These are phyloP conservation scores for Thereva nobilitata DNA, from an alignment of 2,888 invertebrate genomes.

Conservation along the genomic window DNA sequence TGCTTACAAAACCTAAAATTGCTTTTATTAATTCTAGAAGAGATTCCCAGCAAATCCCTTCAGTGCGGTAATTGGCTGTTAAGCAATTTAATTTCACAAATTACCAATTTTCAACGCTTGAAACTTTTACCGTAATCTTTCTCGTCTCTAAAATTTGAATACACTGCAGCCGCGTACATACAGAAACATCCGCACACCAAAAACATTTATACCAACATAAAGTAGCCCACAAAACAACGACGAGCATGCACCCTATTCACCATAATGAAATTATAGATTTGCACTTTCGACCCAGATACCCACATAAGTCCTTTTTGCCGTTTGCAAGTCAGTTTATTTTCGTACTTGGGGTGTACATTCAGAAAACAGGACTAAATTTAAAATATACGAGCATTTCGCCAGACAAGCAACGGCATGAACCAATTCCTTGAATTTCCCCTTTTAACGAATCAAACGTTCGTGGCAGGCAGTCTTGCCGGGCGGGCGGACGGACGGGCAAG, in stretches of 20 bases:
- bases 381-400: conserved; percentile 10
- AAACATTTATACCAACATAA: background rate
- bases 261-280: conserved; percentile 27
- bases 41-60: no score
- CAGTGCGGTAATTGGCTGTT: no score
- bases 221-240: no score
- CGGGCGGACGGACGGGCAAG: no score
- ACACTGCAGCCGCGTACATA: no score
- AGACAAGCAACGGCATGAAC: conserved; percentile 4
- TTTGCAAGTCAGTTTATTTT: background rate
- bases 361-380: background rate
- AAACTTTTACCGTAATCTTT: no score
- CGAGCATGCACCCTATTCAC: conserved; percentile 8
- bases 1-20: no score
- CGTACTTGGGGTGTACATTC: background rate
- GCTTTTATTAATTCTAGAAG: no score
- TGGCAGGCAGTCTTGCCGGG: conserved; percentile 1
- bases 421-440: conserved; percentile 17
- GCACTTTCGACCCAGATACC: conserved; percentile 34
- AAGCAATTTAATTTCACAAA: no score
- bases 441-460: background rate
- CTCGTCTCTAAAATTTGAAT: no score
- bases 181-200: background rate
- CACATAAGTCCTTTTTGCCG: conserved; percentile 8
- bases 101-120: no score